phyloP scores from a whole-genome alignment of 2,113 vertebrate species.

The Isichthys henryi region DNA sequence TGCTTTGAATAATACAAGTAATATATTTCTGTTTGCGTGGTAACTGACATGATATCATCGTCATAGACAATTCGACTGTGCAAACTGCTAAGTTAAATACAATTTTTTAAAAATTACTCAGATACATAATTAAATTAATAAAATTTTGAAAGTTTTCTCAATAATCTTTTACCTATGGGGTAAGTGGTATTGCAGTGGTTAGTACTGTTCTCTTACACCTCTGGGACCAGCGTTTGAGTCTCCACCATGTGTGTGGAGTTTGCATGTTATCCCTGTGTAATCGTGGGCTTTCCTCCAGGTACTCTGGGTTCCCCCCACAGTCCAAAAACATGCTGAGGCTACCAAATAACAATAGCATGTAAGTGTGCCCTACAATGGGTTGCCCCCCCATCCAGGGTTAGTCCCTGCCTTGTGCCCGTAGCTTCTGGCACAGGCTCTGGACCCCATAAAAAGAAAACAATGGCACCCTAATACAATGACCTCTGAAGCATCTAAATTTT shows the following conservation, averaged over 20 bases:
- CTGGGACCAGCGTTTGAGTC: neutral
- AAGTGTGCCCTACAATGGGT: neutral
- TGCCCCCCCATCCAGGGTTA: neutral
- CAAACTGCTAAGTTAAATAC: neutral
- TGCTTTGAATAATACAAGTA: neutral
- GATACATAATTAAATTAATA: neutral
- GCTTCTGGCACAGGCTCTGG: neutral
- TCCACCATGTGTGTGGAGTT: too few relatives aligned
- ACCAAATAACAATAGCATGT: too few relatives aligned
- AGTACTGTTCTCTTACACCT: neutral
- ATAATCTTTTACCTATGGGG: neutral
- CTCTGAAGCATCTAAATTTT: neutral
- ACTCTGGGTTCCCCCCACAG: too few relatives aligned
- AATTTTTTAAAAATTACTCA: neutral
- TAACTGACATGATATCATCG: neutral
- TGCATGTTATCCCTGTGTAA: too few relatives aligned
- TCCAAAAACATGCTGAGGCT: too few relatives aligned
- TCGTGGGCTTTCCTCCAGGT: too few relatives aligned
- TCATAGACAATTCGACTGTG: neutral
- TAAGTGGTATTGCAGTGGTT: neutral
- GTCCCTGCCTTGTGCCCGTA: neutral
- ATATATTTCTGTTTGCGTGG: neutral
- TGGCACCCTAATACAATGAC: neutral
- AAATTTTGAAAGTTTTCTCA: neutral
- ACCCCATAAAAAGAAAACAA: neutral